phyloP scores from a whole-genome alignment of 2,888 invertebrate species.

The Conus canariensis region DNA sequence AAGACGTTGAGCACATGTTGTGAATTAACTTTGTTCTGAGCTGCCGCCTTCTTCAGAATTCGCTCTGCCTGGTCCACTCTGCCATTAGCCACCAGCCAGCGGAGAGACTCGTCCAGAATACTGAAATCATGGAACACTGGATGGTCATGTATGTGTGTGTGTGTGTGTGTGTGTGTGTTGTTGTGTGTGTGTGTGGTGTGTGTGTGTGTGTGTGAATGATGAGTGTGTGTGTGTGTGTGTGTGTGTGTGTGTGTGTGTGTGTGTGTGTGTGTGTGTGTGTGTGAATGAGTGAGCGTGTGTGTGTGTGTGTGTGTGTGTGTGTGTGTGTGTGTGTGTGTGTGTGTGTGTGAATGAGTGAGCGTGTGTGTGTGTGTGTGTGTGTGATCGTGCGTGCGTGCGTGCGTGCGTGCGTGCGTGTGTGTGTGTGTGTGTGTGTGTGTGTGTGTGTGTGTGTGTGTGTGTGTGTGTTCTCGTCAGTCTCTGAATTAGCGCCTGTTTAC shows the following conservation, averaged over 20 bases:
- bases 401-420: background rate
- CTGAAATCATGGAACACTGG: slow-evolving; percentile 43
- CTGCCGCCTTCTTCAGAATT: slow-evolving; percentile 58
- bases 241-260: too few species aligned
- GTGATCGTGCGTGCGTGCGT: background rate
- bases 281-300: background rate
- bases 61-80: slow-evolving; percentile 53
- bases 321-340: slow-evolving; percentile 4
- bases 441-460: too few species aligned
- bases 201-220: background rate
- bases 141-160: background rate
- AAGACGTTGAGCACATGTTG: slow-evolving; percentile 42
- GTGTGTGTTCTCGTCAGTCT: too few species aligned
- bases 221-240: too few species aligned
- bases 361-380: too few species aligned
- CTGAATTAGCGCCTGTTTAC: too few species aligned
- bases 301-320: background rate
- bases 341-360: too few species aligned
- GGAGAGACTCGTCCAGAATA: slow-evolving; percentile 61
- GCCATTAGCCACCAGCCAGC: slow-evolving; percentile 64
- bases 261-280: too few species aligned
- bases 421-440: too few species aligned
- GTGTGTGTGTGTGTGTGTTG: too few species aligned
- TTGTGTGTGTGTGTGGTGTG: slow-evolving; percentile 7
- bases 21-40: slow-evolving; percentile 55